Evolutionary conservation across 2,888 invertebrate genomes (phyloP), one percentile per base, ranked within the genome.

Genomic region (Crioceris asparagi): DNA sequence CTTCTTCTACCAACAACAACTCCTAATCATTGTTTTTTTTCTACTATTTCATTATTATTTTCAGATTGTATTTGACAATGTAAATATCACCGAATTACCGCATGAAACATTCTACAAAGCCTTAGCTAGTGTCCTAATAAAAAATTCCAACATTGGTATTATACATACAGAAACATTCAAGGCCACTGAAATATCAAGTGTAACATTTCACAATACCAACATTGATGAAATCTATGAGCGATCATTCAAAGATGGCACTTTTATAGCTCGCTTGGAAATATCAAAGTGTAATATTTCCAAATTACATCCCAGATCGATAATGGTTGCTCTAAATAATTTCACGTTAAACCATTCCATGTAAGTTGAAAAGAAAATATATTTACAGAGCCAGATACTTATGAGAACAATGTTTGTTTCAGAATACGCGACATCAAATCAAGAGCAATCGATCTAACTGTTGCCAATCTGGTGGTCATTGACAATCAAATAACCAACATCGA

Each of bases 261-360:
- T 77, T 12, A 74, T 83, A 44, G 65, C 71, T 38, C 71, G 72
- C 48, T 67, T 83, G 34, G 68, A 71, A 45, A 67, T 83, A 29
- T 62, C 65, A 42, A 72, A 72, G 27, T 77, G 78, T 48, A 69
- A 64, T 48, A 65, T 83, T 29, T 64, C 69, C 32, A 65, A 62
- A 34, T 53, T 82, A 21, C 66, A 71, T 41, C 64, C 69, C 2
- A 71, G 69, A 48, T 79, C 81, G 16, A 62, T 83, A 39, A 69
- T 68, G 45, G 77, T 77, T 17, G 79, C 74, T 34, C 69, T 79
- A 39, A 70, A 66, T 27, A 77, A 75, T 53, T 66, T 83, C 39
- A 75, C 75, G 50, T 70, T 83, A 55, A 70, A 73, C 53, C 66
- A 74, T 59, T 75, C 77, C 43, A 74, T 68, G 80, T 80, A 56